Conservation (phyloP, 2,888 invertebrate genomes). For the Meghimatium bilineatum region DNA sequence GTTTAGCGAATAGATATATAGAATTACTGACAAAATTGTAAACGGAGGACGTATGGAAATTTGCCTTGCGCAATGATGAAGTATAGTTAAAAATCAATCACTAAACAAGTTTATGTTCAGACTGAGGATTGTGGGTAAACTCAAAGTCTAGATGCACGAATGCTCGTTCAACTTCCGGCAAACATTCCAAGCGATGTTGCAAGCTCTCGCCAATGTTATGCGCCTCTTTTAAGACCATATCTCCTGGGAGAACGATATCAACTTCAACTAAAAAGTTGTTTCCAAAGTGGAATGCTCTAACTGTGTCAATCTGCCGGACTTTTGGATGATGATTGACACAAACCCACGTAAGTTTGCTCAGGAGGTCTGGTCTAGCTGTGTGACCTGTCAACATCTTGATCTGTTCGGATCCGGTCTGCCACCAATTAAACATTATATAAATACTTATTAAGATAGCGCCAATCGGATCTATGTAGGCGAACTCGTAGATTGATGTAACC, state of each 20-base stretch:
- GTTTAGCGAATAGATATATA: too few relatives aligned
- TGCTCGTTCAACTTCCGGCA: constrained; percentile 78
- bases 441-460: constrained; percentile 79
- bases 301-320: constrained; percentile 77
- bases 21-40: too few relatives aligned
- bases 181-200: constrained; percentile 78
- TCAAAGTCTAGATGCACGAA: constrained; percentile 80
- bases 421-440: constrained; percentile 78
- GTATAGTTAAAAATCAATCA: not conserved
- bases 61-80: too few relatives aligned
- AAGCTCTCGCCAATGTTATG: constrained; percentile 79
- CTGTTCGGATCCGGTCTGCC: constrained; percentile 77
- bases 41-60: too few relatives aligned
- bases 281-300: constrained; percentile 79
- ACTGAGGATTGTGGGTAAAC: constrained; percentile 76
- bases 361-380: constrained; percentile 73
- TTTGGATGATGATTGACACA: constrained; percentile 71
- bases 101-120: constrained; percentile 78
- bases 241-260: constrained; percentile 76
- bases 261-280: constrained; percentile 78
- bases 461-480: constrained; percentile 78
- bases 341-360: constrained; percentile 75
- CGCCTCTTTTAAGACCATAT: constrained; percentile 76
- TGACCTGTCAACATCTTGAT: constrained; percentile 74
- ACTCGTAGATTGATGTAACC: constrained; percentile 51